Percentiles rank a stretch among this genome's conserved stretches.
phyloP scores from a whole-genome alignment of 2,797 vertebrate species.

The Enteromius trimaculatus region DNA sequence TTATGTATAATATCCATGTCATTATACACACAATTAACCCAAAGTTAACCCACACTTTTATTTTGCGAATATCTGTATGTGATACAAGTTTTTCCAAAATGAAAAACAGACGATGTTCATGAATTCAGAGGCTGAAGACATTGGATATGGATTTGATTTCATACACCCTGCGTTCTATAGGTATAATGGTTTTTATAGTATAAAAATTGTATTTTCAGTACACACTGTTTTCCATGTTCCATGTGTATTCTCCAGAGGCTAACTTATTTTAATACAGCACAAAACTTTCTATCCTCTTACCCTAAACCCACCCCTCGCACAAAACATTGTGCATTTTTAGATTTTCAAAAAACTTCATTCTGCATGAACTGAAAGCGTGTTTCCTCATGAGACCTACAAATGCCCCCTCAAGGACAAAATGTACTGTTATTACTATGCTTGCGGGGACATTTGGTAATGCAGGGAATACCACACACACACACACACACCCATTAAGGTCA shows the following conservation, averaged over 20 bases:
- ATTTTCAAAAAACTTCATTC: not conserved
- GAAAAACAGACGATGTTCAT: too few relatives aligned
- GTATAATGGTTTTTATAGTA: too few relatives aligned
- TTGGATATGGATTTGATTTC: not conserved
- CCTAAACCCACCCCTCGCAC: not conserved
- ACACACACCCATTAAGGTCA: slow-evolving; percentile 10
- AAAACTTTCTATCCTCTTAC: not conserved
- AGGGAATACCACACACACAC: not conserved
- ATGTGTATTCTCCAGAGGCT: not conserved
- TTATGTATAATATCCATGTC: not conserved
- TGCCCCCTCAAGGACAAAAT: not conserved
- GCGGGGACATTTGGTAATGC: not conserved
- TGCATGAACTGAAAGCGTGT: not conserved
- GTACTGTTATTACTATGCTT: not conserved
- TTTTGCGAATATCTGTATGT: too few relatives aligned
- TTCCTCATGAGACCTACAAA: not conserved
- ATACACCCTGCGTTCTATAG: not conserved
- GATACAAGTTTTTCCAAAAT: too few relatives aligned
- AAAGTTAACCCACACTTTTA: too few relatives aligned
- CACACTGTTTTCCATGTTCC: not conserved
- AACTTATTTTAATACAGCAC: not conserved
- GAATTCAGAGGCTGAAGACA: too few relatives aligned
- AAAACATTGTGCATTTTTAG: not conserved
- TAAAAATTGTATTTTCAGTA: not conserved
- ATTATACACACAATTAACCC: too few relatives aligned